Evolutionary conservation across 1,140 invertebrate genomes (phyloP).

Genomic region (Diplogasteroides magnus): DNA sequence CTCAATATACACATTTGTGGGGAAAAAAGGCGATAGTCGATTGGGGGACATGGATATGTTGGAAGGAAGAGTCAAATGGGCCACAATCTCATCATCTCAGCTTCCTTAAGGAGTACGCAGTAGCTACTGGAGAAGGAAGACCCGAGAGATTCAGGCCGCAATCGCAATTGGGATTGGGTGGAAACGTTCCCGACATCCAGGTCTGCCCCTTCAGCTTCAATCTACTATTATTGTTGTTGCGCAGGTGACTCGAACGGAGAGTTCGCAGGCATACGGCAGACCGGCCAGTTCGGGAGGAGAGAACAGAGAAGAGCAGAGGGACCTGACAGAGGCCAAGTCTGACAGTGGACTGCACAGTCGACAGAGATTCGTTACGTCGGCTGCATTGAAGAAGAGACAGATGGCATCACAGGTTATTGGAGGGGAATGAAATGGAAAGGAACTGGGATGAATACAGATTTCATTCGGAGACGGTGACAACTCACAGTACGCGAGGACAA

Average conservation of each 20-base stretch:
- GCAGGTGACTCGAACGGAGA: neutral
- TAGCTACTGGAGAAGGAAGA: neutral
- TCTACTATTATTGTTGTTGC: neutral
- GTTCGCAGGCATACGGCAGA: neutral
- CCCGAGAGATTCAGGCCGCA: neutral
- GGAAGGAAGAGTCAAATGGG: too few species aligned
- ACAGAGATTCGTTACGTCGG: constrained; percentile 24
- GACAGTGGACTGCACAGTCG: neutral
- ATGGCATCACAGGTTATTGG: constrained; percentile 14
- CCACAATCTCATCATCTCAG: too few species aligned
- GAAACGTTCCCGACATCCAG: neutral
- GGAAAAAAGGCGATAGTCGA: too few species aligned
- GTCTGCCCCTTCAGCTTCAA: too few species aligned
- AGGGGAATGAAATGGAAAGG: neutral
- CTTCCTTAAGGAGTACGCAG: constrained; percentile 8
- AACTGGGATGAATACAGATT: too few species aligned
- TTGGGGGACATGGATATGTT: too few species aligned
- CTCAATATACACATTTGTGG: too few species aligned
- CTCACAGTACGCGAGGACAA: too few species aligned
- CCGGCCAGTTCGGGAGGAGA: neutral
- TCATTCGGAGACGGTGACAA: too few species aligned
- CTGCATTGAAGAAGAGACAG: constrained; percentile 24
- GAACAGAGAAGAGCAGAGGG: constrained; percentile 1
- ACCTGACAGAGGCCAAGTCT: neutral
- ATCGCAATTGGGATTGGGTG: neutral